Evolutionary conservation across 2,888 invertebrate genomes (phyloP).

Genomic region (Habrosyne pyritoides): DNA sequence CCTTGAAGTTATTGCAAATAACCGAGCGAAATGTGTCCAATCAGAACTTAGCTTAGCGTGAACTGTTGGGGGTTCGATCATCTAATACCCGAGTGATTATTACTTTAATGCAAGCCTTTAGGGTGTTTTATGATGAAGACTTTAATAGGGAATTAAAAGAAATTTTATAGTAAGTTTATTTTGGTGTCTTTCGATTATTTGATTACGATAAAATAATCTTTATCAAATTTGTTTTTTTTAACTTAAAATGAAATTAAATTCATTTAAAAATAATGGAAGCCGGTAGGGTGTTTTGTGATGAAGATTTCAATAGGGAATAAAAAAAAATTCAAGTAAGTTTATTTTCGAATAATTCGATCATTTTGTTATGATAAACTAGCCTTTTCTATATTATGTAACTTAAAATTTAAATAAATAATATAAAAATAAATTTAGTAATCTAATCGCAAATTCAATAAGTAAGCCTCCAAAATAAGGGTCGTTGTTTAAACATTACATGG

Average conservation of each 20-base stretch:
- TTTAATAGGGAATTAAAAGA: neutral
- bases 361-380: no score
- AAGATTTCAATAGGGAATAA: neutral
- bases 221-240: no score
- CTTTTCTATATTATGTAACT: no score
- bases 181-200: neutral
- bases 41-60: conserved; percentile 46
- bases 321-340: neutral
- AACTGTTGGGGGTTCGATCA: conserved; percentile 14
- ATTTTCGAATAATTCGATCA: neutral
- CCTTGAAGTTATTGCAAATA: conserved; percentile 56
- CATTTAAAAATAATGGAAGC: no score
- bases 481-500: no score
- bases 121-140: neutral
- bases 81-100: conserved; percentile 4
- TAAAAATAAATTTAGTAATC: no score
- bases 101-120: neutral
- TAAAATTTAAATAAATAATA: no score
- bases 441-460: no score
- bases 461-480: no score
- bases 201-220: no score
- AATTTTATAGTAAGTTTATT: neutral
- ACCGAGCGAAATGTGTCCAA: conserved; percentile 51
- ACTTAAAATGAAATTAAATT: no score
- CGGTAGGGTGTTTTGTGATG: neutral